A percentile compares a stretch with the other conserved stretches of the same genome.
phyloP scores from a whole-genome alignment of 2,797 vertebrate genomes.

The Chaetophractus vellerosus region DNA sequence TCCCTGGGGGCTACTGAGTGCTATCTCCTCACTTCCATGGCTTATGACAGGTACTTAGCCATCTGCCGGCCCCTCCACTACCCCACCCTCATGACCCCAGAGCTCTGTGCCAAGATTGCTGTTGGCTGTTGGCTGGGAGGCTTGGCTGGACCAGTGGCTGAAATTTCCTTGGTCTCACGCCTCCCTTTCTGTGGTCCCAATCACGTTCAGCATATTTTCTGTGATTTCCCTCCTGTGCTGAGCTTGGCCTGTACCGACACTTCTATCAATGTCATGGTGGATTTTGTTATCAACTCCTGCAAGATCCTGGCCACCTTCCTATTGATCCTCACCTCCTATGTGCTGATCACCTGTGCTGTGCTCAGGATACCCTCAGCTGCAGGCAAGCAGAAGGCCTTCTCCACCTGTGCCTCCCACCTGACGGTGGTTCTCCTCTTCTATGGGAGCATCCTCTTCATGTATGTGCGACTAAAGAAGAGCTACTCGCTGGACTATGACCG shows the following conservation, averaged over 20 bases:
- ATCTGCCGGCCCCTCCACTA: conserved; percentile 86
- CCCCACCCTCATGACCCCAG: conserved; percentile 83
- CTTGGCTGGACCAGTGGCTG: conserved; percentile 75
- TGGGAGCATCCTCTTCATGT: conserved; percentile 85
- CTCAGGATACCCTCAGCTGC: conserved; percentile 83
- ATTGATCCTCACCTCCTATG: conserved; percentile 90
- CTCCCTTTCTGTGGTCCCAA: conserved; percentile 91
- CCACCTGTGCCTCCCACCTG: conserved; percentile 91
- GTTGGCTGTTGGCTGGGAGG: conserved; percentile 80
- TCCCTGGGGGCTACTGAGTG: conserved; percentile 81
- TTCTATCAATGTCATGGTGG: conserved; percentile 85
- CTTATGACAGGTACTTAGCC: conserved; percentile 86
- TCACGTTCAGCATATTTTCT: conserved; percentile 90
- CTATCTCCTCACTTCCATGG: conserved; percentile 85
- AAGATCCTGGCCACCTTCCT: conserved; percentile 87
- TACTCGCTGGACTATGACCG: conserved; percentile 84
- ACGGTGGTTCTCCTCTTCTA: conserved; percentile 90
- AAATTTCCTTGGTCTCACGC: conserved; percentile 87
- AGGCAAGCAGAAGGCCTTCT: conserved; percentile 88
- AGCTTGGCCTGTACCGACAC: conserved; percentile 86
- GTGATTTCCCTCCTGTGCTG: conserved; percentile 90
- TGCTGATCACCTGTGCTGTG: conserved; percentile 86
- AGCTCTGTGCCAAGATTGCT: conserved; percentile 76
- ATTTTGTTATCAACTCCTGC: conserved; percentile 87
- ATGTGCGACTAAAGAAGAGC: conserved; percentile 83